Base-by-base conservation (phyloP, 2,113 vertebrate genomes). In the Garra rufa region DNA sequence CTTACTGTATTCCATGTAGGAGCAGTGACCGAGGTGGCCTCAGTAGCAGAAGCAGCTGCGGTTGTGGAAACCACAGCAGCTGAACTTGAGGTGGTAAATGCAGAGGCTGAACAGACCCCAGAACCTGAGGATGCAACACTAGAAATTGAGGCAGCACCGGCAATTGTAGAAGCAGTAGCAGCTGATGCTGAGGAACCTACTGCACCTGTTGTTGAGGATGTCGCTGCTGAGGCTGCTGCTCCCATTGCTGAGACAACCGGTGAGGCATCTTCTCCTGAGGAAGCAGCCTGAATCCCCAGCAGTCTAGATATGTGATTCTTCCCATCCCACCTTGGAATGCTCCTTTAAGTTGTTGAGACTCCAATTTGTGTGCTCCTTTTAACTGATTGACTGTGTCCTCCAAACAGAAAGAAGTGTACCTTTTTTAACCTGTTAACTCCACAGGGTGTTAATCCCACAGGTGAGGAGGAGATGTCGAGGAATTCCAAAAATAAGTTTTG, bases 221-320 rank as follows among this genome's bases (percentile, higher is more conserved):
- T 44, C 34, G 81, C 11, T 6, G 77, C 80, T 63, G 83, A 86
- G 4, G 76, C n/a, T 4, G 85, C 41, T 17, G 82, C 55, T 61
- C 43, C 82, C 1, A 24, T 50, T 1, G 83, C 50, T 11, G 80
- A 71, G 50, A 71, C 71, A 24, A 59, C 50, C 2, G 73, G 70
- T 81, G 80, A 86, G 59, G 69, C 3, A 0, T 81, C 81, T 21
- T 28, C 83, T 5, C 88, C 86, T 57, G 82, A 52, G 43, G 85
- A 81, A 43, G 48, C 83, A 44, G 76, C 34, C 67, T 3, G 83
- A 74, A 6, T 70, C 46, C 4, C 26, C 63, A 7, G 81, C 69
- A 0, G 70, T 24, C 38, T 85, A 80, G 76, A 76, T 4, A 14
- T 63, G 41, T 80, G 59, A 80, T 28, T 46, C 79, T 24, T 79